Evolutionary conservation across 2,113 vertebrate species (phyloP).

Genomic region (Malurus cyaneus): DNA sequence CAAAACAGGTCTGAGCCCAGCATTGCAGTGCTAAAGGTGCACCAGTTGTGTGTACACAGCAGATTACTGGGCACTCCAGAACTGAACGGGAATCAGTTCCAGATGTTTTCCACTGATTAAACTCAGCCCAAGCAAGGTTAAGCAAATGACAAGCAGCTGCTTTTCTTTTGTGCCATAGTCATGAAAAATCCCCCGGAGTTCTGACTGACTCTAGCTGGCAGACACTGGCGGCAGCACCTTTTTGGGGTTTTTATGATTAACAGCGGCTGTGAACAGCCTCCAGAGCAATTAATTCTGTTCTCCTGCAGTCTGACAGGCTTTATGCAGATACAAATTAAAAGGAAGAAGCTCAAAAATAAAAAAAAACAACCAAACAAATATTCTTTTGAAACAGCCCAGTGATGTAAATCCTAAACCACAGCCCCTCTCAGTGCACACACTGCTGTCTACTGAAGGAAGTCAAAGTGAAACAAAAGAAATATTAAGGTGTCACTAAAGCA

Average conservation of each 20-base stretch:
- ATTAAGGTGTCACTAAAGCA: neutral
- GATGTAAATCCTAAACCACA: neutral
- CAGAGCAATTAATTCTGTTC: neutral
- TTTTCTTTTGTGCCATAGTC: neutral
- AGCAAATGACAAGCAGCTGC: constrained; percentile 48
- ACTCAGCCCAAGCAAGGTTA: constrained; percentile 24
- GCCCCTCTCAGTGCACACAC: neutral
- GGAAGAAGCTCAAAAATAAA: neutral
- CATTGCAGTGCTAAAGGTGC: neutral
- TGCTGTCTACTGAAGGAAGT: neutral
- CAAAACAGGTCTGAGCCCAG: constrained; percentile 2
- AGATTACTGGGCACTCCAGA: constrained; percentile 9
- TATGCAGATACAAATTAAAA: neutral
- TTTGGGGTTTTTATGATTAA: neutral
- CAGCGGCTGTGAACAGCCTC: neutral
- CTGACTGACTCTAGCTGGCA: neutral
- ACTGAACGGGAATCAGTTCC: constrained; percentile 35
- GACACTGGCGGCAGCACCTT: neutral
- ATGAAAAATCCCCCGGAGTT: neutral
- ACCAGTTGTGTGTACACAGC: neutral
- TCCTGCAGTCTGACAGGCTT: neutral
- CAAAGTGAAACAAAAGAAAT: neutral
- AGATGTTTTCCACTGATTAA: constrained; percentile 45
- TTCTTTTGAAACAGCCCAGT: neutral
- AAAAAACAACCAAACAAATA: neutral